phyloP scores from a whole-genome alignment of 2,797 vertebrate species.

The Muscicapa striata region DNA sequence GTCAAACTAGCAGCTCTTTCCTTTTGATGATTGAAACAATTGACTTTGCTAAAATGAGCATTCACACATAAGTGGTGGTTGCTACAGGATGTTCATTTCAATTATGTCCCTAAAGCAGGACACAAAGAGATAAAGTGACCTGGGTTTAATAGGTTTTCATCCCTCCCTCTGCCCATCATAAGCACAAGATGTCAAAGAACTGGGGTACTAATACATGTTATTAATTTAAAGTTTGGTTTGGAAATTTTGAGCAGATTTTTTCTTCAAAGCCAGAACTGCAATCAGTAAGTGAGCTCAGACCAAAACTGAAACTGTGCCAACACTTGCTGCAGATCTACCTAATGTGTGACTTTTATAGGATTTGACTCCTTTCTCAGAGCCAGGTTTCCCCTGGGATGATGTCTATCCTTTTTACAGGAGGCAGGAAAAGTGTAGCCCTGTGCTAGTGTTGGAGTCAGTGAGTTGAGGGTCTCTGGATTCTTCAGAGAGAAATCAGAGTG shows the following conservation, averaged over 20 bases:
- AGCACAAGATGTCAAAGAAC: not conserved
- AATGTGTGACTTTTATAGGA: not conserved
- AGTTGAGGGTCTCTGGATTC: too few species aligned
- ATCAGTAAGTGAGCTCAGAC: not conserved
- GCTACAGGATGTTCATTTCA: slow-evolving; percentile 39
- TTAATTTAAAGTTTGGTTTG: not conserved
- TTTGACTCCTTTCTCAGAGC: not conserved
- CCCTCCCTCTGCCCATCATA: not conserved
- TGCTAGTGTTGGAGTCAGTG: too few species aligned
- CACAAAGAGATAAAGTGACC: not conserved
- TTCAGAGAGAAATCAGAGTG: too few species aligned
- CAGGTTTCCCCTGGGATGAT: not conserved
- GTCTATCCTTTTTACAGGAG: not conserved
- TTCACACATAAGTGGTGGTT: not conserved
- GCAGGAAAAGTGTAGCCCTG: not conserved
- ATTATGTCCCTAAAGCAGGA: not conserved
- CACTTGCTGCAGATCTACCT: not conserved
- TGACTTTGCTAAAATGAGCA: slow-evolving; percentile 64
- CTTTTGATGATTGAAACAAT: slow-evolving; percentile 59
- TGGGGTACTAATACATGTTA: accelerated
- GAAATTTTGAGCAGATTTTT: not conserved
- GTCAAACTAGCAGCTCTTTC: slow-evolving; percentile 36
- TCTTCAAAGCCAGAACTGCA: not conserved
- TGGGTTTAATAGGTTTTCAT: not conserved
- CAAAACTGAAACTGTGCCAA: not conserved